Base-by-base conservation (phyloP, 2,888 invertebrate genomes). In the Seladonia tumulorum region DNA sequence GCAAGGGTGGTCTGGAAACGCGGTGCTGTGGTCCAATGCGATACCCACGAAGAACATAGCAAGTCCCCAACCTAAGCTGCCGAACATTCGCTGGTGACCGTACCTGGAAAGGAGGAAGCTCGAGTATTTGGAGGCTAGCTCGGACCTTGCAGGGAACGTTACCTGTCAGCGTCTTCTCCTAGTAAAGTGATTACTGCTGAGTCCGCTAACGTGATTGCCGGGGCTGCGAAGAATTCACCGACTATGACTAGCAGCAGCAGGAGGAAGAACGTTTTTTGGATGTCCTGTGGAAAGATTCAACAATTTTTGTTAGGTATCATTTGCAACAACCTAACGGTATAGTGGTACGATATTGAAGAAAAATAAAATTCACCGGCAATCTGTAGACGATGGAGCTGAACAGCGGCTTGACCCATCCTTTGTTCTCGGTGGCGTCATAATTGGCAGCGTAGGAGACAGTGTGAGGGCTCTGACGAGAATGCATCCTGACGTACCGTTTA, bases 11-110 rank as follows among this genome's bases (percentile, higher is more conserved):
- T 98, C 97, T 42, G 98, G 98, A 95, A 99, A 99, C 0, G 99
- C 97, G 35, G 99, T 99, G 82, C 99, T 99, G 95, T 99, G 99
- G 95, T 99, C 99, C 85, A 99, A 96, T 2, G 98, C 99, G 92
- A 99, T 98, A 83, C 98, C 99, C 84, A 99, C 99, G 94, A 99
- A 97, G 95, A 99, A 99, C 99, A 99, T 99, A 72, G 99, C 98
- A 91, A 99, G 96, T 47, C 99, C 99, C 99, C 99, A 99, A 71
- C 99, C 99, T 81, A 99, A 96, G 29, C 99, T 99, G 2, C 99
- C 99, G 94, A 99, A 99, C 98, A 99, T 99, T 90, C 99, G 97
- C 95, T 99, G 99, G 93, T 99, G 98, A 0, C 99, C 99, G 95
- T 99, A 98, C 91, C 97, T 96, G 89, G 25, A 14, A 25, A 35